These are phyloP conservation scores for Chaunax sp. DNA, from an alignment of 2,797 vertebrate genomes.

Conservation along the genomic window DNA sequence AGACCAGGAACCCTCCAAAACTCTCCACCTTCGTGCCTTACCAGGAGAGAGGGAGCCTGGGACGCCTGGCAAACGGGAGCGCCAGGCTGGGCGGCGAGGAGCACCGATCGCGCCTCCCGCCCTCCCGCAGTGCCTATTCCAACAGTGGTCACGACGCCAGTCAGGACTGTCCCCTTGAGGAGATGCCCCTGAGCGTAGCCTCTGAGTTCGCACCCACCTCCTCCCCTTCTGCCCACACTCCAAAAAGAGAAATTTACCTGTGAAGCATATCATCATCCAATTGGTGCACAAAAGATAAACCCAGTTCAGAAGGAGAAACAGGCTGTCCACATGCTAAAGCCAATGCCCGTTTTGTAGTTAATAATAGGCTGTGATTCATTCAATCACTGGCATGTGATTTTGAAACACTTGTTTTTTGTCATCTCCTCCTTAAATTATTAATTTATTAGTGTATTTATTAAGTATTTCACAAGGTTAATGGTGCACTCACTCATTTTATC, in stretches of 20 bases:
- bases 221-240: conserved; percentile 91
- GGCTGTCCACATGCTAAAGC: conserved; percentile 80
- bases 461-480: conserved; percentile 71
- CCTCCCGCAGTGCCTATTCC: conserved; percentile 99
- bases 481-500: conserved; percentile 74
- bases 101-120: conserved; percentile 94
- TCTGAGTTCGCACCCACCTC: conserved; percentile 95
- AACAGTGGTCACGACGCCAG: conserved; percentile 93
- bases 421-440: conserved; percentile 82
- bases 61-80: conserved; percentile 94
- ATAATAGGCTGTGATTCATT: conserved; percentile 76
- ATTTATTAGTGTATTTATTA: conserved; percentile 84
- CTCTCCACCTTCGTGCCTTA: conserved; percentile 99
- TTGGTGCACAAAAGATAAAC: conserved; percentile 66
- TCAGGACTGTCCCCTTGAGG: conserved; percentile 97
- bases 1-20: conserved; percentile 97
- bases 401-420: conserved; percentile 73
- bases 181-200: conserved; percentile 97
- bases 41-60: conserved; percentile 99
- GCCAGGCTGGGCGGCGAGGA: conserved; percentile 94
- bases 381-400: conserved; percentile 75
- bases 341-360: conserved; percentile 73
- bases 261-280: conserved; percentile 79
- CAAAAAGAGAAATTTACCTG: conserved; percentile 99
- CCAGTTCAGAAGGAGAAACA: conserved; percentile 74